A percentile compares a stretch with the other conserved stretches of the same genome.
These are phyloP conservation scores for Alectoris magna DNA, from an alignment of 2,797 vertebrate genomes.

Conservation along the genomic window DNA sequence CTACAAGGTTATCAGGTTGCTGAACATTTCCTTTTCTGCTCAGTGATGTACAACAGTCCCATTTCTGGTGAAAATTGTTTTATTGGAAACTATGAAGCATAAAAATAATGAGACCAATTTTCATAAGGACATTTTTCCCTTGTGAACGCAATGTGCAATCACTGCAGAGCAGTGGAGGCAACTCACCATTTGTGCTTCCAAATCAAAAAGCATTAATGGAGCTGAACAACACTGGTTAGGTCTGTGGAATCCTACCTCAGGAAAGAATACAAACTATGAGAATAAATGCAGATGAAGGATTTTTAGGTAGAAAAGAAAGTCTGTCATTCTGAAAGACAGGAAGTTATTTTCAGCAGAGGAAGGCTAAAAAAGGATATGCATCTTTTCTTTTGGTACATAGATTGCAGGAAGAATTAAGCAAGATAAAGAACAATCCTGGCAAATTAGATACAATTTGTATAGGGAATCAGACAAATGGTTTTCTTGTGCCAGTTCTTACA, in stretches of 20 bases:
- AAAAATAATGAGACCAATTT: slow-evolving; percentile 20
- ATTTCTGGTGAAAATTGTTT: slow-evolving; percentile 20
- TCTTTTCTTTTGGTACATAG: not conserved
- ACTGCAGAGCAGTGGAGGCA: not conserved
- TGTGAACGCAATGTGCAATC: not conserved
- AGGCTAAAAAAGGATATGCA: not conserved
- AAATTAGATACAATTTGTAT: not conserved
- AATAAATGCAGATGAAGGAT: not conserved
- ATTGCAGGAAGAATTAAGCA: not conserved
- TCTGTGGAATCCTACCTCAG: not conserved
- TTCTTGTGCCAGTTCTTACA: not conserved
- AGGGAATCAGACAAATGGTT: not conserved
- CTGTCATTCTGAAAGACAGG: not conserved
- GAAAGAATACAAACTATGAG: not conserved
- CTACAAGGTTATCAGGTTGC: not conserved
- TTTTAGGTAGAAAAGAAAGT: not conserved
- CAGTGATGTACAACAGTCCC: not conserved
- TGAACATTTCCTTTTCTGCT: not conserved
- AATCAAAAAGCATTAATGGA: not conserved
- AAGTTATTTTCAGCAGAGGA: not conserved
- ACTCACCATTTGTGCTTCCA: not conserved
- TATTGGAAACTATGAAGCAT: not conserved
- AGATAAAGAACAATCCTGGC: not conserved
- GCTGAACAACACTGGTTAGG: not conserved
- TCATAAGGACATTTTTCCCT: not conserved